These are phyloP conservation scores for Riptortus pedestris DNA, from an alignment of 1,140 invertebrate species.

Conservation along the genomic window DNA sequence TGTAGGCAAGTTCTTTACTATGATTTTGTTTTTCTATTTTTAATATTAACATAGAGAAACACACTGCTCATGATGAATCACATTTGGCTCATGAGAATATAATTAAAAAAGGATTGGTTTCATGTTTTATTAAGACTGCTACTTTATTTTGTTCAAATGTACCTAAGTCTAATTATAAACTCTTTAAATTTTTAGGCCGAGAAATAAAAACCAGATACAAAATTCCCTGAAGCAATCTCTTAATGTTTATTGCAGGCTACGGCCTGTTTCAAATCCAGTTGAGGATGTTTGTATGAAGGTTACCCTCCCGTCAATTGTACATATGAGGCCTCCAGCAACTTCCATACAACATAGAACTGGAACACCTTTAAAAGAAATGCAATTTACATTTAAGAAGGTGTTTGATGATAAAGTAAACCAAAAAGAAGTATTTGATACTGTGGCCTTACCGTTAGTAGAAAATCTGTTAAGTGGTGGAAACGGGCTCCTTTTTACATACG, in stretches of 20 bases:
- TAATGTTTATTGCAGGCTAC: slow-evolving; percentile 33
- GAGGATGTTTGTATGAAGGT: slow-evolving; percentile 53
- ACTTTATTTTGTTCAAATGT: too few relatives aligned
- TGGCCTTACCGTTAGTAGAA: slow-evolving; percentile 71
- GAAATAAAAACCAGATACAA: too few relatives aligned
- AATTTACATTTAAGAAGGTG: slow-evolving; percentile 70
- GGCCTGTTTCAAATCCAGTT: slow-evolving; percentile 25
- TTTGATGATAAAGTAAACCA: slow-evolving; percentile 70
- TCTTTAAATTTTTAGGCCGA: too few relatives aligned
- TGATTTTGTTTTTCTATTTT: too few relatives aligned
- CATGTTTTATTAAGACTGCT: too few relatives aligned
- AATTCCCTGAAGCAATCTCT: slow-evolving; percentile 29
- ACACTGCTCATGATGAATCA: too few relatives aligned
- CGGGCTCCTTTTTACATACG: slow-evolving; percentile 87
- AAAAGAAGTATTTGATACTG: slow-evolving; percentile 49
- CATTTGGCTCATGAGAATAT: too few relatives aligned
- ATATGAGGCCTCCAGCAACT: slow-evolving; percentile 46
- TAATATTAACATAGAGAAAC: too few relatives aligned
- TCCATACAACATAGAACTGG: slow-evolving; percentile 50
- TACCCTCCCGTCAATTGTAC: slow-evolving; percentile 54
- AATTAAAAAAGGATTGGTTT: too few relatives aligned
- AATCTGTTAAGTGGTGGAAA: slow-evolving; percentile 72
- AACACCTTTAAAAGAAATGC: slow-evolving; percentile 53
- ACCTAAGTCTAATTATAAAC: too few relatives aligned
- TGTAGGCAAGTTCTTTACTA: too few relatives aligned